A percentile compares a stretch with the other conserved stretches of the same genome.
Conservation (phyloP, 1,140 invertebrate species). For the honey bee (Apis mellifera) region Amel_HAv3.1 CM009939.2:7482001-7482500, state of each 20-base stretch:
- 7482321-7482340: not conserved
- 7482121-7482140: no score
- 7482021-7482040: not conserved
- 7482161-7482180: constrained; percentile 17
- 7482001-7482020: constrained; percentile 2
- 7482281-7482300: not conserved
- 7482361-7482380: not conserved
- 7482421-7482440: no score
- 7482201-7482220: constrained; percentile 22
- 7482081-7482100: not conserved
- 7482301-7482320: not conserved
- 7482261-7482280: constrained; percentile 8
- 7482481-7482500: no score
- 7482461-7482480: no score
- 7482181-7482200: constrained; percentile 3
- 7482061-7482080: not conserved
- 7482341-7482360: not conserved
- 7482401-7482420: no score
- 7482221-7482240: constrained; percentile 17
- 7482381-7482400: no score
- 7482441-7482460: no score
- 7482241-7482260: constrained; percentile 55
- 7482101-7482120: not conserved
- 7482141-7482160: constrained; percentile 15
- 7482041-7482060: not conserved